A percentile compares a stretch with the other conserved stretches of the same genome.
phyloP scores from a whole-genome alignment of 2,113 vertebrate genomes.

The Boleophthalmus pectinirostris region DNA sequence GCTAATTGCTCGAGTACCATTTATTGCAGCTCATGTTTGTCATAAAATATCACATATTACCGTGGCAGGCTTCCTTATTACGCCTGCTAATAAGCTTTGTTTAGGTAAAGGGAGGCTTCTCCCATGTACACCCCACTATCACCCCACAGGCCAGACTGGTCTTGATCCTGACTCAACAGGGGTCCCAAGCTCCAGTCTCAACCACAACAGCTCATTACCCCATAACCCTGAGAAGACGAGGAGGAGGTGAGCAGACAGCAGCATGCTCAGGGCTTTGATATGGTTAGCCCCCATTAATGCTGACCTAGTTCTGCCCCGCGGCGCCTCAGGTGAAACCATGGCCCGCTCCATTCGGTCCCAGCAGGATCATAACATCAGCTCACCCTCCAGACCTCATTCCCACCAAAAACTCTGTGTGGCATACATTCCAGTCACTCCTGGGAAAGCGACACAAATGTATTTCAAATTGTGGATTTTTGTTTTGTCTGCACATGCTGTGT shows the following conservation, averaged over 20 bases:
- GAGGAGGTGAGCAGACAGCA: conserved; percentile 51
- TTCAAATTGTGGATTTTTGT: conserved; percentile 26
- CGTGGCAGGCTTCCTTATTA: not conserved
- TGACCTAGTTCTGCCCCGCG: conserved; percentile 70
- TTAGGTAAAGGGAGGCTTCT: conserved; percentile 55
- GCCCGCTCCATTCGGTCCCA: conserved; percentile 63
- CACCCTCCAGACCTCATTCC: conserved; percentile 38
- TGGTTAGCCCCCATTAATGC: conserved; percentile 51
- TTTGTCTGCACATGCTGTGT: conserved; percentile 18
- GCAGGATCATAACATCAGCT: conserved; percentile 61
- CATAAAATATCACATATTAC: not conserved
- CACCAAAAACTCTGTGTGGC: conserved; percentile 47
- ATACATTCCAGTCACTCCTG: conserved; percentile 60
- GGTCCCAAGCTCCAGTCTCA: conserved; percentile 45
- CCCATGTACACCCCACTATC: conserved; percentile 67
- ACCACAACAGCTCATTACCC: conserved; percentile 76
- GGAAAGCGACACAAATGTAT: conserved; percentile 56
- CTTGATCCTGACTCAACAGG: conserved; percentile 66
- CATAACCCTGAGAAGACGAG: conserved; percentile 42
- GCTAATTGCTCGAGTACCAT: too few species aligned
- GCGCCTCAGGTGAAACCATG: conserved; percentile 60
- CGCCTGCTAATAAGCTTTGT: conserved; percentile 69
- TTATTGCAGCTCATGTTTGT: too few species aligned
- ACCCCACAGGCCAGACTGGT: conserved; percentile 59
- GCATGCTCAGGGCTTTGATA: conserved; percentile 58